These are phyloP conservation scores for Plecturocebus donacophilus DNA, from an alignment of 2,113 vertebrate species.

Conservation along the genomic window DNA sequence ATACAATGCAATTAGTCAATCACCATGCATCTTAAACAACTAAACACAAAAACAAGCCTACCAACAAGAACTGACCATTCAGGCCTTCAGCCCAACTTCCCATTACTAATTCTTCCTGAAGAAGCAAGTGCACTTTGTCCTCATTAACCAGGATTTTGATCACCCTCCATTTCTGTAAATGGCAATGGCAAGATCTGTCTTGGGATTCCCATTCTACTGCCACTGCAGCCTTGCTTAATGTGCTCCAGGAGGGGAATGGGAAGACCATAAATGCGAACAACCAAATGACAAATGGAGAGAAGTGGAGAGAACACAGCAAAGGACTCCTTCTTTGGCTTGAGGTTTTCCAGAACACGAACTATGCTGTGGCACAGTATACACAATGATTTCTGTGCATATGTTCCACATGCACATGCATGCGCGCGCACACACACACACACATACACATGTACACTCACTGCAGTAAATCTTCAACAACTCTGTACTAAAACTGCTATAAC, in stretches of 20 bases:
- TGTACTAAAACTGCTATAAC: neutral
- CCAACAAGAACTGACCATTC: neutral
- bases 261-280: neutral
- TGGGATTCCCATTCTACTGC: neutral
- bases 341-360: neutral
- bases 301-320: neutral
- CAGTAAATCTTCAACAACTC: neutral
- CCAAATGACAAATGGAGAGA: neutral
- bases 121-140: neutral
- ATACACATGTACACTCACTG: too few species aligned
- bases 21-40: neutral
- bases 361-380: fast-evolving
- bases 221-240: neutral
- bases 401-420: too few species aligned
- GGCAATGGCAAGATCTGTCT: neutral
- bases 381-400: neutral
- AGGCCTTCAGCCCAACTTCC: too few species aligned
- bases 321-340: neutral
- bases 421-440: neutral
- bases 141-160: neutral
- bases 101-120: too few species aligned
- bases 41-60: neutral
- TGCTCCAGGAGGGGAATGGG: neutral
- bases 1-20: neutral
- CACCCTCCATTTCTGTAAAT: neutral